phyloP scores from a whole-genome alignment of 2,888 invertebrate genomes.

The Caenorhabditis uteleia region DNA sequence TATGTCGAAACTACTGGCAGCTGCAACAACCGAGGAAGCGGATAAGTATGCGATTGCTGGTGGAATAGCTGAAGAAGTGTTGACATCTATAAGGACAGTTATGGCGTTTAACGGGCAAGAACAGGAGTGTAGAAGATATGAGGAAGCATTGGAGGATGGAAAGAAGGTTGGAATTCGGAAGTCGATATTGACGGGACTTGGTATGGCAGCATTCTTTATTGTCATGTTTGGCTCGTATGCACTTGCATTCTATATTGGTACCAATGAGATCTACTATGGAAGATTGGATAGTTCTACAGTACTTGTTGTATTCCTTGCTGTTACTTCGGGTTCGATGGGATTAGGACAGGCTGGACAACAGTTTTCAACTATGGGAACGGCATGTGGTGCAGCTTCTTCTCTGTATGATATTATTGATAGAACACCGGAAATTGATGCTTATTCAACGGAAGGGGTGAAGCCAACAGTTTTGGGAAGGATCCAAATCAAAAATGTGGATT shows the following conservation, averaged over 20 bases:
- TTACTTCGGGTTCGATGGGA: slow-evolving; percentile 72
- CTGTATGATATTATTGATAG: slow-evolving; percentile 73
- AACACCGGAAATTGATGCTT: slow-evolving; percentile 65
- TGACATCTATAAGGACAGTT: slow-evolving; percentile 51
- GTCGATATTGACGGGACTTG: slow-evolving; percentile 67
- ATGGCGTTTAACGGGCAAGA: slow-evolving; percentile 55
- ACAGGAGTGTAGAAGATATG: slow-evolving; percentile 54
- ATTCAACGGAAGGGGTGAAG: slow-evolving; percentile 69
- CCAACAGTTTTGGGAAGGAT: slow-evolving; percentile 71
- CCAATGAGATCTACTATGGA: slow-evolving; percentile 48
- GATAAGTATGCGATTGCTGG: slow-evolving; percentile 53
- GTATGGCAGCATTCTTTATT: slow-evolving; percentile 69
- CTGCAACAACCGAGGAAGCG: slow-evolving; percentile 71
- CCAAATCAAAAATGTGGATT: slow-evolving; percentile 71
- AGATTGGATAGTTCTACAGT: slow-evolving; percentile 43
- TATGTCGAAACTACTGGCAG: slow-evolving; percentile 69
- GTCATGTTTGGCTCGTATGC: slow-evolving; percentile 69
- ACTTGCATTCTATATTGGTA: slow-evolving; percentile 66
- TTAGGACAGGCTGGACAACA: slow-evolving; percentile 83
- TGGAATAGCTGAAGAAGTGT: slow-evolving; percentile 50
- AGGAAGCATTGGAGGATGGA: slow-evolving; percentile 56
- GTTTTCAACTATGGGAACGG: slow-evolving; percentile 81
- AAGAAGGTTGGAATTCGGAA: slow-evolving; percentile 60
- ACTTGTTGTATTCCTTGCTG: slow-evolving; percentile 70
- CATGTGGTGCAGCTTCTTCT: slow-evolving; percentile 79